phyloP scores from a whole-genome alignment of 1,140 invertebrate genomes.

The Orius laevigatus region DNA sequence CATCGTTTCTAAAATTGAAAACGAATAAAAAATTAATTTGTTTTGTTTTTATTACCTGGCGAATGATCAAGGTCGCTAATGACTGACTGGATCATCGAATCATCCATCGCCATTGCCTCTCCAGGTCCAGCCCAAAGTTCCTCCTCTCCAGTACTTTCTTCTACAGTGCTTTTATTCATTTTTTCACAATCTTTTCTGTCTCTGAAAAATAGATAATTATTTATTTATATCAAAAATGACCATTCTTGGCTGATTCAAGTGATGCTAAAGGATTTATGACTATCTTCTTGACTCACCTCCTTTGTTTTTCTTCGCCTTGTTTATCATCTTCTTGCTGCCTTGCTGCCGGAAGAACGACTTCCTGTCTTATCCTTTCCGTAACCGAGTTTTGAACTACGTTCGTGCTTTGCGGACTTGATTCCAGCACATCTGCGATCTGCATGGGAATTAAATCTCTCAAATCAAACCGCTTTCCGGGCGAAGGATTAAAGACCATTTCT shows the following conservation, averaged over 20 bases:
- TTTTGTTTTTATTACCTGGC: too few relatives aligned
- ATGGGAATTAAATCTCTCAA: neutral
- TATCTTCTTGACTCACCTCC: conserved; percentile 5
- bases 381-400: too few relatives aligned
- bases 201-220: conserved; percentile 6
- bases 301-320: conserved; percentile 13
- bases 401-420: too few relatives aligned
- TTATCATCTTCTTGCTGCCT: neutral
- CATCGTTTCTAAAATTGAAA: neutral
- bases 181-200: conserved; percentile 20
- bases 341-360: neutral
- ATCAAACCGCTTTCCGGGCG: neutral
- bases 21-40: neutral
- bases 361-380: neutral
- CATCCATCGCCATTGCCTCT: conserved; percentile 46
- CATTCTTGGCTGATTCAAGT: neutral
- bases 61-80: conserved; percentile 32
- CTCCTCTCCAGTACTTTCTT: conserved; percentile 12
- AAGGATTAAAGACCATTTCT: conserved; percentile 1
- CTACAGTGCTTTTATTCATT: conserved; percentile 4
- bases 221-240: neutral
- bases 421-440: neutral
- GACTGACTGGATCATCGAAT: conserved; percentile 18
- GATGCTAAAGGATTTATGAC: neutral
- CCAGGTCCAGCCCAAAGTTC: conserved; percentile 35